phyloP scores from a whole-genome alignment of 2,888 invertebrate genomes.

The Mayetiola destructor region DNA sequence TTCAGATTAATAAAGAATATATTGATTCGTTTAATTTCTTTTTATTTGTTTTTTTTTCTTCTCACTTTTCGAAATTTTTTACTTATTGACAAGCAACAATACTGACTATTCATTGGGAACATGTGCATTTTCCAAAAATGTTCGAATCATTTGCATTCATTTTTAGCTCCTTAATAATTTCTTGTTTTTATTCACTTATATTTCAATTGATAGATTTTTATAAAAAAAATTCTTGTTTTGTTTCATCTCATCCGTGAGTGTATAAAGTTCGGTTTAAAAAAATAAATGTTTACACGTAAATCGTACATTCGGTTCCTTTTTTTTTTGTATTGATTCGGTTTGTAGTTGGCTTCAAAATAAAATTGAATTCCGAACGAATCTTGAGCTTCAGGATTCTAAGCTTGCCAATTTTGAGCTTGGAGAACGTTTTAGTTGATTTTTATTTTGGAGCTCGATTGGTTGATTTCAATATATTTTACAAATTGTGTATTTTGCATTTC shows the following conservation, averaged over 20 bases:
- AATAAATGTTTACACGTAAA: slow-evolving; percentile 3
- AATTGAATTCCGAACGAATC: background rate
- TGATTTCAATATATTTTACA: background rate
- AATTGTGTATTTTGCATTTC: background rate
- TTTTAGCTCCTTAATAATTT: no score
- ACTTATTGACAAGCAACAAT: no score
- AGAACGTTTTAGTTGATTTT: background rate
- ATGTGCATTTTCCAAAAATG: no score
- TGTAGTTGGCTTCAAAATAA: background rate
- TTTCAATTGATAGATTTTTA: slow-evolving; percentile 12
- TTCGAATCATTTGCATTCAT: no score
- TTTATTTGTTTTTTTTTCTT: no score
- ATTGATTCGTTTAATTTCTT: no score
- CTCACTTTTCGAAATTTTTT: no score
- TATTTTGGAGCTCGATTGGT: background rate
- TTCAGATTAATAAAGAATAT: no score
- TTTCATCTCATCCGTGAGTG: background rate
- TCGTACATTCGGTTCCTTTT: background rate
- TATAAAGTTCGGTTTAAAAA: slow-evolving; percentile 11
- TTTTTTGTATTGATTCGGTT: background rate
- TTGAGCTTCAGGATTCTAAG: no score
- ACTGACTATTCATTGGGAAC: no score
- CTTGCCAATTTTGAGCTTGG: no score
- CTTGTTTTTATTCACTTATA: no score
- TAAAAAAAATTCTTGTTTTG: background rate